phyloP scores from a whole-genome alignment of 2,797 vertebrate genomes.

The Pempheris klunzingeri region DNA sequence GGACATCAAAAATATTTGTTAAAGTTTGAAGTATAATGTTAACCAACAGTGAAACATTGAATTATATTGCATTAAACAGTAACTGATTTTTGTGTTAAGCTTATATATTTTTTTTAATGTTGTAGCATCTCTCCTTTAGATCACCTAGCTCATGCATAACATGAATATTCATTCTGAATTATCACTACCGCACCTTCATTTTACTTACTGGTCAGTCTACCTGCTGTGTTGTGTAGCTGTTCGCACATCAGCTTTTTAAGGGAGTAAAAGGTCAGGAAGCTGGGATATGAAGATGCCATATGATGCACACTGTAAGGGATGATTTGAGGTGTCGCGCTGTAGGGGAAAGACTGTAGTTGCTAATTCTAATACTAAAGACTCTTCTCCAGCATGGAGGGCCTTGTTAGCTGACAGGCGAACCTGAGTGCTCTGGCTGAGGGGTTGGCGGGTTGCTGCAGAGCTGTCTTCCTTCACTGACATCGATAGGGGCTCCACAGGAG shows the following conservation, averaged over 20 bases:
- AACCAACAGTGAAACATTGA: no score
- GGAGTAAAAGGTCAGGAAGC: slow-evolving; percentile 22
- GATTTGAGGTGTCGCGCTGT: slow-evolving; percentile 39
- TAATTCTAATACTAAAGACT: slow-evolving; percentile 66
- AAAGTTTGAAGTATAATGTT: no score
- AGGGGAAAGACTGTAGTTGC: slow-evolving; percentile 30
- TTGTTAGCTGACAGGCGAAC: slow-evolving; percentile 70
- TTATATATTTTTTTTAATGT: not conserved
- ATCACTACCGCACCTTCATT: not conserved
- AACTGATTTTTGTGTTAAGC: not conserved
- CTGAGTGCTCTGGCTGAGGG: slow-evolving; percentile 60
- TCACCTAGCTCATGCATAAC: not conserved
- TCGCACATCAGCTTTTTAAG: slow-evolving; percentile 20
- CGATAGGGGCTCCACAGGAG: slow-evolving; percentile 76
- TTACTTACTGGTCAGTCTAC: slow-evolving; percentile 6
- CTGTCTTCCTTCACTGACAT: slow-evolving; percentile 73
- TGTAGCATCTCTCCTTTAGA: not conserved
- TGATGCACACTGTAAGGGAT: slow-evolving; percentile 19
- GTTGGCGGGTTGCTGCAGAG: slow-evolving; percentile 63
- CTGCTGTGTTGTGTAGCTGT: slow-evolving; percentile 25
- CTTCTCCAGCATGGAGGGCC: slow-evolving; percentile 53
- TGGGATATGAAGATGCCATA: slow-evolving; percentile 9
- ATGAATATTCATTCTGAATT: not conserved
- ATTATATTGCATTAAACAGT: not conserved
- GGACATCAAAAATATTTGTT: no score